Conservation (phyloP, 2,113 vertebrate genomes). For the Falco punctatus region DNA sequence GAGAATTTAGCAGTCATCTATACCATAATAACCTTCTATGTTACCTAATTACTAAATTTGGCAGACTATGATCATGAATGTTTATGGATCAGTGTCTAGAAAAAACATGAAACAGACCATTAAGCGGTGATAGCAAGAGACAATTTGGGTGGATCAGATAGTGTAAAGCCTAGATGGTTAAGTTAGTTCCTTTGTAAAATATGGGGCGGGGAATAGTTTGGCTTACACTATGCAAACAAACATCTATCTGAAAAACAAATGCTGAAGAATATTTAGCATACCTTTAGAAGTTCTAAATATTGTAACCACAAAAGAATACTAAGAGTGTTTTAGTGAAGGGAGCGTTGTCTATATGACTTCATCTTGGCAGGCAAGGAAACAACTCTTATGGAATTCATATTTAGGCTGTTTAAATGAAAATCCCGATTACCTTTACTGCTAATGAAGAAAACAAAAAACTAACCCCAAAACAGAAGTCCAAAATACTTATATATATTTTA, state of each 20-base stretch:
- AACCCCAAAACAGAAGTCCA: background rate
- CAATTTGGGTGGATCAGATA: background rate
- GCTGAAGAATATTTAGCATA: background rate
- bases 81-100: background rate
- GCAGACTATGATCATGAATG: background rate
- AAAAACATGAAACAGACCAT: background rate
- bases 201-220: background rate
- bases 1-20: background rate
- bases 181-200: background rate
- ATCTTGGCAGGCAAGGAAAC: background rate
- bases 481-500: background rate
- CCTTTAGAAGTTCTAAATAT: background rate
- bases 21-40: background rate
- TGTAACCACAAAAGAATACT: background rate
- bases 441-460: no score
- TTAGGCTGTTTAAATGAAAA: background rate
- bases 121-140: background rate
- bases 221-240: background rate
- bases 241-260: background rate
- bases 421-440: background rate
- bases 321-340: background rate
- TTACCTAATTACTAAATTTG: background rate
- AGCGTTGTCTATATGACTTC: background rate
- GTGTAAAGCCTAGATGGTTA: background rate
- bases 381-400: background rate